phyloP scores from a whole-genome alignment of 2,888 invertebrate species.

The Sinentomon sp. region DNA sequence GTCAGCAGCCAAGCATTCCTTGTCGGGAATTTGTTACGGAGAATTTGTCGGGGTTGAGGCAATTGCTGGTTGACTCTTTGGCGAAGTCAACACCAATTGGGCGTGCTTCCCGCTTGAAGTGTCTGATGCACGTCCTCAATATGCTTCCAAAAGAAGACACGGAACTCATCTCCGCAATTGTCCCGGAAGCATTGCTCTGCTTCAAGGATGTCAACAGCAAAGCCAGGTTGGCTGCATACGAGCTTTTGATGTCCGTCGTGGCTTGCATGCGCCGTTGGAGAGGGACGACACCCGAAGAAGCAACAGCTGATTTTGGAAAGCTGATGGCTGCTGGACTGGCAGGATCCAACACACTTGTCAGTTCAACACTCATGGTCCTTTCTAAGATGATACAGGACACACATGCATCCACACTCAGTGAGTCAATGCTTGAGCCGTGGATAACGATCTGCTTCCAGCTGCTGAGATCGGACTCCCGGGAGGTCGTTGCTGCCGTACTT shows the following conservation, averaged over 20 bases:
- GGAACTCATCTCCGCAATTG: slow-evolving; percentile 35
- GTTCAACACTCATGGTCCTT: slow-evolving; percentile 45
- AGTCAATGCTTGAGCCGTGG: too few species aligned
- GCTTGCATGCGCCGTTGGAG: slow-evolving; percentile 13
- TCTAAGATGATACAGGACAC: slow-evolving; percentile 42
- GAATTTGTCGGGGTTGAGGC: slow-evolving; percentile 33
- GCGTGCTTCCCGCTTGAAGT: slow-evolving; percentile 30
- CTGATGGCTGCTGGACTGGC: slow-evolving; percentile 45
- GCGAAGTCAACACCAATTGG: slow-evolving; percentile 37
- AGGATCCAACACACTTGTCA: slow-evolving; percentile 33
- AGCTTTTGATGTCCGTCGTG: slow-evolving; percentile 35
- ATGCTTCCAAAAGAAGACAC: slow-evolving; percentile 32
- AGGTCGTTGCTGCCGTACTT: slow-evolving; percentile 37
- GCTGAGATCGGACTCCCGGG: slow-evolving; percentile 32
- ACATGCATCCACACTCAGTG: too few species aligned
- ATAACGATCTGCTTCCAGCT: too few species aligned
- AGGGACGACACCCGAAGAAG: background rate
- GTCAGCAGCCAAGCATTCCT: too few species aligned
- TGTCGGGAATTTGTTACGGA: slow-evolving; percentile 32
- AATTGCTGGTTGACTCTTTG: slow-evolving; percentile 31
- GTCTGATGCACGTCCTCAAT: slow-evolving; percentile 39
- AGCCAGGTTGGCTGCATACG: slow-evolving; percentile 47
- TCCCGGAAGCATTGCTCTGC: slow-evolving; percentile 60
- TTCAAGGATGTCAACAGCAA: slow-evolving; percentile 56
- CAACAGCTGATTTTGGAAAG: background rate